These are phyloP conservation scores for Drosophila meridiana DNA, from an alignment of 2,888 invertebrate species.

Conservation along the genomic window DNA sequence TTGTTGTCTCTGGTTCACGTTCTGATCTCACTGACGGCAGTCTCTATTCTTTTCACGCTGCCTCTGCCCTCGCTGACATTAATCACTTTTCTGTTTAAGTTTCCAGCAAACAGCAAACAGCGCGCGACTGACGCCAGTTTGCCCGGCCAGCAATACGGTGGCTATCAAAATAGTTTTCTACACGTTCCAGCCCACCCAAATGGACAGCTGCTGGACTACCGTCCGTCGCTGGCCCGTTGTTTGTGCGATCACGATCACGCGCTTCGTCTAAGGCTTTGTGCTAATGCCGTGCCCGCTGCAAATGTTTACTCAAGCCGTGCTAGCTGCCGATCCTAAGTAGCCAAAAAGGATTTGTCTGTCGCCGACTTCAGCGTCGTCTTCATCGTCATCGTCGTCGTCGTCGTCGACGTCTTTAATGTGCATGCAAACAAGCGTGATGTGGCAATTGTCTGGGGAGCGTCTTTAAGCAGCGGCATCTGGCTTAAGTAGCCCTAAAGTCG, in stretches of 20 bases:
- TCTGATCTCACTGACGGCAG: not conserved
- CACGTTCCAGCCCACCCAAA: slow-evolving; percentile 79
- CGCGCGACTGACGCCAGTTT: slow-evolving; percentile 70
- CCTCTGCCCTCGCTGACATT: slow-evolving; percentile 56
- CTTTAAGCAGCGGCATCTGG: slow-evolving; percentile 21
- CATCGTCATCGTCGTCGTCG: slow-evolving; percentile 38
- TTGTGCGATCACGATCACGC: slow-evolving; percentile 78
- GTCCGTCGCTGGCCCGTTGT: slow-evolving; percentile 29
- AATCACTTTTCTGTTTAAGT: slow-evolving; percentile 70
- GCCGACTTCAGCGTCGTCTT: slow-evolving; percentile 38
- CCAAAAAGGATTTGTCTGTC: slow-evolving; percentile 75
- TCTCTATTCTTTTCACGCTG: not conserved
- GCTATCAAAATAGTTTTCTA: slow-evolving; percentile 77
- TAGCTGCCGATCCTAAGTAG: slow-evolving; percentile 67
- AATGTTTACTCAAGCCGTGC: slow-evolving; percentile 70
- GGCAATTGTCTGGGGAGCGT: slow-evolving; percentile 74
- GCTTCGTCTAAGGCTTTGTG: slow-evolving; percentile 61
- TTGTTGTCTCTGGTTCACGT: too few relatives aligned
- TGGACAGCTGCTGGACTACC: slow-evolving; percentile 51
- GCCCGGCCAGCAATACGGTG: slow-evolving; percentile 51
- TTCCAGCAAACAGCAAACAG: slow-evolving; percentile 42
- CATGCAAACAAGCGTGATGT: slow-evolving; percentile 79
- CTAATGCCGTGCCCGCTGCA: slow-evolving; percentile 67
- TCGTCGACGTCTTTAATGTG: slow-evolving; percentile 71
- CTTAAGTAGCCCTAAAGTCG: slow-evolving; percentile 60